Conservation (phyloP, 2,797 vertebrate species). For the Triplophysa yarkandensis region DNA sequence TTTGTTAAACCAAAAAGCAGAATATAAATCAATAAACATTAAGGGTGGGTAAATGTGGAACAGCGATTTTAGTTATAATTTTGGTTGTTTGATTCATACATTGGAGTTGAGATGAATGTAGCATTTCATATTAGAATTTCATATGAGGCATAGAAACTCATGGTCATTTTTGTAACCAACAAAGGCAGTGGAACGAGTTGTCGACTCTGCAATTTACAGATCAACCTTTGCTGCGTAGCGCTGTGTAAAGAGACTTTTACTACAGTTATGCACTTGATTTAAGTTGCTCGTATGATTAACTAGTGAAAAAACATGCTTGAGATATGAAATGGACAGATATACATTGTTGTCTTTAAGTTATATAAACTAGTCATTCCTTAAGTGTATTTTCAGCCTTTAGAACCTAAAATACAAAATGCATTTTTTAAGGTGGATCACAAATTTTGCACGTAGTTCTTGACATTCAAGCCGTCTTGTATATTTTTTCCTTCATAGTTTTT, state of each 20-base stretch:
- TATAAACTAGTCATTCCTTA: background rate
- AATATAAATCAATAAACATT: background rate
- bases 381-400: background rate
- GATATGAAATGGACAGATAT: background rate
- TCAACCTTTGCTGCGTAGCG: background rate
- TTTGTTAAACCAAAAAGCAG: background rate
- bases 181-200: background rate
- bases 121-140: background rate
- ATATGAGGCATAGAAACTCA: constrained; percentile 36
- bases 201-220: background rate
- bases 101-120: constrained; percentile 10
- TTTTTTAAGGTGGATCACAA: background rate
- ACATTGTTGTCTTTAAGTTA: background rate
- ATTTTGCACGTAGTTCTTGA: background rate
- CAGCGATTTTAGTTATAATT: constrained; percentile 1
- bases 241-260: background rate
- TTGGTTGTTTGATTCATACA: background rate
- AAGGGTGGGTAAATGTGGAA: constrained; percentile 10
- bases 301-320: background rate
- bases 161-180: constrained; percentile 7
- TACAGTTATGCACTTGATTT: constrained; percentile 32
- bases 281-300: background rate
- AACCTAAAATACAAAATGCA: background rate
- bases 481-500: background rate
- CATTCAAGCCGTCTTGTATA: background rate